These are phyloP conservation scores for Xestobium rufovillosum DNA, from an alignment of 2,888 invertebrate genomes.

Conservation along the genomic window DNA sequence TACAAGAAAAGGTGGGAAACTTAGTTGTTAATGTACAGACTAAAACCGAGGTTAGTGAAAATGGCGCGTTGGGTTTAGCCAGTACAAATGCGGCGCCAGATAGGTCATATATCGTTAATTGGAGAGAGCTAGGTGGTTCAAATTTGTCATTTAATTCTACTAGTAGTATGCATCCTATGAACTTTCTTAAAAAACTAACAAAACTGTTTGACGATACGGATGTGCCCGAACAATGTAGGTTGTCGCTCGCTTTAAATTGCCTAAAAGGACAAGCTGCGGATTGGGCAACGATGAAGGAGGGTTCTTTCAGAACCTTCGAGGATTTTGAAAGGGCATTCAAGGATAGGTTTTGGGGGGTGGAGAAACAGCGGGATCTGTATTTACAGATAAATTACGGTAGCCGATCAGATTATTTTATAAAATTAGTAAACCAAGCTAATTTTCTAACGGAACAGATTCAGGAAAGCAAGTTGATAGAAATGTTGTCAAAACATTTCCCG, in stretches of 20 bases:
- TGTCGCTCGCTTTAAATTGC: slow-evolving; percentile 5
- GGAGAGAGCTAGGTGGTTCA: slow-evolving; percentile 10
- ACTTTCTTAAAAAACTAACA: slow-evolving; percentile 9
- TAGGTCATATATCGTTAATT: slow-evolving; percentile 6
- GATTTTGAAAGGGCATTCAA: slow-evolving; percentile 5
- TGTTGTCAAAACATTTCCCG: slow-evolving; percentile 9
- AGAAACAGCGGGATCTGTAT: slow-evolving; percentile 7
- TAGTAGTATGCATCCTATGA: slow-evolving; percentile 5
- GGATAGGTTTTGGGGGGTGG: slow-evolving; percentile 11
- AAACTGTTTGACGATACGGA: slow-evolving; percentile 8
- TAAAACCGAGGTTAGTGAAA: too few species aligned
- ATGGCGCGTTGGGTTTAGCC: too few species aligned
- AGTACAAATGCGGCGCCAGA: too few species aligned
- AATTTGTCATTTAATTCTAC: slow-evolving; percentile 6
- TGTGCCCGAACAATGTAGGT: background rate
- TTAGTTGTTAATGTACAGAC: too few species aligned
- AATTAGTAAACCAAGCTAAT: slow-evolving; percentile 6
- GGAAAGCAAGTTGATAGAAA: slow-evolving; percentile 7
- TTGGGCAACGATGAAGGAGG: slow-evolving; percentile 8
- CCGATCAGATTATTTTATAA: slow-evolving; percentile 8
- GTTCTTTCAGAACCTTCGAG: background rate
- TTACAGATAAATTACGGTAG: slow-evolving; percentile 8
- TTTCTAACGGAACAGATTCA: slow-evolving; percentile 6
- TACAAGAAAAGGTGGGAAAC: too few species aligned
- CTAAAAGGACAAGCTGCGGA: slow-evolving; percentile 7